Conservation (phyloP, 2,888 invertebrate genomes). For the Pachydiplax longipennis region DNA sequence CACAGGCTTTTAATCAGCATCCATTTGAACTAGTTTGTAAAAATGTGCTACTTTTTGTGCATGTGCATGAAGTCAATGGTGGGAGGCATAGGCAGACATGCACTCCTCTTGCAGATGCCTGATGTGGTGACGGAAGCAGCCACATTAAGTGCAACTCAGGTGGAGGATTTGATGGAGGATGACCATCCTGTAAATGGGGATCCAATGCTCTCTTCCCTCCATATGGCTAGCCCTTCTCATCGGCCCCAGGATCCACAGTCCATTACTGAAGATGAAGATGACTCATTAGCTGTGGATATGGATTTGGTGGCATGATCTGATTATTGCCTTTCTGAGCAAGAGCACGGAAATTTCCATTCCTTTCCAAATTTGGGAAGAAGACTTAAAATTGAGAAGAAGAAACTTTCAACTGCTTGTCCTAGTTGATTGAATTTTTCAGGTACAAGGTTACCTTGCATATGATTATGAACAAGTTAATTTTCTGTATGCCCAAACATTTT, state of each 20-base stretch:
- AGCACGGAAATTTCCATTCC: neutral
- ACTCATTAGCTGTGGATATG: slow-evolving; percentile 63
- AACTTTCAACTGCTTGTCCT: neutral
- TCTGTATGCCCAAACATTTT: neutral
- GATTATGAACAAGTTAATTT: neutral
- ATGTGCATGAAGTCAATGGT: slow-evolving; percentile 36
- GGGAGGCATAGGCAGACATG: slow-evolving; percentile 31
- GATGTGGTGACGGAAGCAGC: slow-evolving; percentile 65
- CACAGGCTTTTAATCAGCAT: neutral
- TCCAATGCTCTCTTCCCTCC: slow-evolving; percentile 69
- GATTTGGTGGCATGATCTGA: slow-evolving; percentile 64
- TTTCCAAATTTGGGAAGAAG: slow-evolving; percentile 6
- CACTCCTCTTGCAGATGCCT: slow-evolving; percentile 61
- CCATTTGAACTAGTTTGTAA: neutral
- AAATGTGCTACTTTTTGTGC: neutral
- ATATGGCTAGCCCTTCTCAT: slow-evolving; percentile 59
- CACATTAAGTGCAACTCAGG: slow-evolving; percentile 66
- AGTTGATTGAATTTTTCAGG: neutral
- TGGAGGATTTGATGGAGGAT: slow-evolving; percentile 75
- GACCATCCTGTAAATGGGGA: slow-evolving; percentile 64
- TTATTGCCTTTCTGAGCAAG: neutral
- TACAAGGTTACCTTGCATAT: neutral
- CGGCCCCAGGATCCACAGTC: slow-evolving; percentile 44
- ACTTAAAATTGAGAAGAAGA: neutral
- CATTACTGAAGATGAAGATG: slow-evolving; percentile 52